These are phyloP conservation scores for Fulica atra DNA, from an alignment of 2,113 vertebrate species.

Conservation along the genomic window DNA sequence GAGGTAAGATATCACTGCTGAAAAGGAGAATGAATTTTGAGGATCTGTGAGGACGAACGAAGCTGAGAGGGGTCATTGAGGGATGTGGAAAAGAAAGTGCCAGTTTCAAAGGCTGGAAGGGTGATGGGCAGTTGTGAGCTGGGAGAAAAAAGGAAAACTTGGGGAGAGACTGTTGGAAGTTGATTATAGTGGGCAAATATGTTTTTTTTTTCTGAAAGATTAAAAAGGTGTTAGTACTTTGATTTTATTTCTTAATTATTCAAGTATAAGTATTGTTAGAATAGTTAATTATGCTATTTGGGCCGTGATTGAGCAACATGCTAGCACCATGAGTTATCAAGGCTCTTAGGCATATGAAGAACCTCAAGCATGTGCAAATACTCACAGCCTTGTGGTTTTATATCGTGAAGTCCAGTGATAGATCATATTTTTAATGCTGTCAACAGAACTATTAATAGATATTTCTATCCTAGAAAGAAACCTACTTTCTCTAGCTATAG, in stretches of 20 bases:
- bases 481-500: not conserved
- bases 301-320: not conserved
- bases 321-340: not conserved
- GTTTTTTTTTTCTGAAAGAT: not conserved
- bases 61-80: not conserved
- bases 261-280: not conserved
- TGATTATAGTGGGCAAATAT: not conserved
- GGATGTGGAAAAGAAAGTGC: not conserved
- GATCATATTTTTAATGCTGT: not conserved
- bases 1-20: not conserved
- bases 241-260: not conserved
- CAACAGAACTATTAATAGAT: not conserved
- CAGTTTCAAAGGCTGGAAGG: not conserved
- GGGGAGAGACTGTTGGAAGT: not conserved
- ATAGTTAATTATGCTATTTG: not conserved
- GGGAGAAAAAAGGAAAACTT: not conserved
- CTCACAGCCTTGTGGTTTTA: not conserved
- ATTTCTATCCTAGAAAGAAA: conserved; percentile 3
- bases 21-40: not conserved
- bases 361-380: not conserved
- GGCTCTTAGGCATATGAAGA: not conserved
- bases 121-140: not conserved
- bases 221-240: not conserved
- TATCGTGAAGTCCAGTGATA: not conserved
- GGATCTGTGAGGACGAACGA: not conserved